A percentile compares a stretch with the other conserved stretches of the same genome.
phyloP scores from a whole-genome alignment of 2,797 vertebrate genomes.

The Melanotaenia boesemani region DNA sequence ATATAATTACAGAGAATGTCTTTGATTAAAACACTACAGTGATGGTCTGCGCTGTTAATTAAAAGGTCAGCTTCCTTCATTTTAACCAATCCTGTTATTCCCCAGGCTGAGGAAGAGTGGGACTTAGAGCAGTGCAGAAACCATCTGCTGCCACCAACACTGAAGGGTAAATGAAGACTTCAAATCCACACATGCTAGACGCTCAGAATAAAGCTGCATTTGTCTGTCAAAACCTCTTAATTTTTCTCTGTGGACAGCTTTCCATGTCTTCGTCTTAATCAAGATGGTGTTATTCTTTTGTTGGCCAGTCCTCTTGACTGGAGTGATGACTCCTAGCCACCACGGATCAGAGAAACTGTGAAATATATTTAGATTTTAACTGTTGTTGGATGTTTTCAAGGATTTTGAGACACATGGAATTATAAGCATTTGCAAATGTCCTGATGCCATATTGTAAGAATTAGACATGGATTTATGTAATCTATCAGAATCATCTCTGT shows the following conservation, averaged over 20 bases:
- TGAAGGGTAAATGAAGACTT: constrained; percentile 67
- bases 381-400: constrained; percentile 27
- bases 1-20: constrained; percentile 47
- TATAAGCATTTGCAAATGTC: constrained; percentile 26
- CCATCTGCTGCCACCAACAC: constrained; percentile 67
- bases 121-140: constrained; percentile 58
- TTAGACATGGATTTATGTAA: constrained; percentile 71
- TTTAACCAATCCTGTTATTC: constrained; percentile 70
- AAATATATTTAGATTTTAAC: neutral
- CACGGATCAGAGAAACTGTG: constrained; percentile 14
- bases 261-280: constrained; percentile 44
- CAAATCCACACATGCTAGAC: constrained; percentile 38
- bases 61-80: constrained; percentile 67
- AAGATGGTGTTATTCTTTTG: constrained; percentile 18
- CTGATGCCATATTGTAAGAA: constrained; percentile 50
- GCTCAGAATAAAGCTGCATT: constrained; percentile 22
- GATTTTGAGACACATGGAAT: constrained; percentile 32
- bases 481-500: constrained; percentile 67
- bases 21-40: constrained; percentile 62
- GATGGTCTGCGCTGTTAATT: constrained; percentile 67
- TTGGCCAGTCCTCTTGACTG: constrained; percentile 10
- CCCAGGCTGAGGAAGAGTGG: constrained; percentile 63
- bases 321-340: neutral
- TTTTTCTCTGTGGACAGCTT: constrained; percentile 21
- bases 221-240: constrained; percentile 35